Evolutionary conservation across 2,797 vertebrate genomes (phyloP).

Genomic region (Tenualosa ilisha): DNA sequence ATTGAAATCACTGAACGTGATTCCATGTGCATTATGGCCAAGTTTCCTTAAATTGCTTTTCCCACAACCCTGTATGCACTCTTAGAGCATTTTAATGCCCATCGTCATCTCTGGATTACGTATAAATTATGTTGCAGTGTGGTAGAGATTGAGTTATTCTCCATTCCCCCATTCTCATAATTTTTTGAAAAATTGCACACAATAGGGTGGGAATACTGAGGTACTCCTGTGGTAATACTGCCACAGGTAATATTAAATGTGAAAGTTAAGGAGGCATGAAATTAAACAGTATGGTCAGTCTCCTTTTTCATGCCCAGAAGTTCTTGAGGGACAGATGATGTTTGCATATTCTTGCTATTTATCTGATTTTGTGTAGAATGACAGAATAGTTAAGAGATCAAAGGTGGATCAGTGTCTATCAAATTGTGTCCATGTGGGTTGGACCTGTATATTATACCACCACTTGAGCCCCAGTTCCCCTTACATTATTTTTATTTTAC

Average conservation of each 20-base stretch:
- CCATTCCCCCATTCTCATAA: slow-evolving; percentile 42
- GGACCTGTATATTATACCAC: neutral
- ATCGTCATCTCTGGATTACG: neutral
- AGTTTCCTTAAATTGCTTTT: slow-evolving; percentile 5
- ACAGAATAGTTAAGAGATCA: neutral
- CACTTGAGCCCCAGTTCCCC: no score
- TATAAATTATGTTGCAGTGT: neutral
- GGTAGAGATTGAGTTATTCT: neutral
- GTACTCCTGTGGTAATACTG: no score
- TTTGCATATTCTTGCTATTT: slow-evolving; percentile 40
- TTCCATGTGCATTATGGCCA: neutral
- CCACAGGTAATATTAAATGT: slow-evolving; percentile 69
- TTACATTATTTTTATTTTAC: no score
- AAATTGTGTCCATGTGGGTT: neutral
- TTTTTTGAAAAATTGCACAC: slow-evolving; percentile 59
- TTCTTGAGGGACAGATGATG: slow-evolving; percentile 46
- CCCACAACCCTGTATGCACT: neutral
- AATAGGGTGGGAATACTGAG: slow-evolving; percentile 55
- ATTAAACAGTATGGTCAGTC: slow-evolving; percentile 67
- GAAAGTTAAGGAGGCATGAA: slow-evolving; percentile 75
- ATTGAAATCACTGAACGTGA: neutral
- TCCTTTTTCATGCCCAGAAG: slow-evolving; percentile 49
- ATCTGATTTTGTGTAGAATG: neutral
- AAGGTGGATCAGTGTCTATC: neutral
- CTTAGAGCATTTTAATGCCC: neutral